Evolutionary conservation across 2,797 vertebrate species (phyloP), one percentile per base, ranked within the genome.

Genomic region (Pseudochromis fuscus): DNA sequence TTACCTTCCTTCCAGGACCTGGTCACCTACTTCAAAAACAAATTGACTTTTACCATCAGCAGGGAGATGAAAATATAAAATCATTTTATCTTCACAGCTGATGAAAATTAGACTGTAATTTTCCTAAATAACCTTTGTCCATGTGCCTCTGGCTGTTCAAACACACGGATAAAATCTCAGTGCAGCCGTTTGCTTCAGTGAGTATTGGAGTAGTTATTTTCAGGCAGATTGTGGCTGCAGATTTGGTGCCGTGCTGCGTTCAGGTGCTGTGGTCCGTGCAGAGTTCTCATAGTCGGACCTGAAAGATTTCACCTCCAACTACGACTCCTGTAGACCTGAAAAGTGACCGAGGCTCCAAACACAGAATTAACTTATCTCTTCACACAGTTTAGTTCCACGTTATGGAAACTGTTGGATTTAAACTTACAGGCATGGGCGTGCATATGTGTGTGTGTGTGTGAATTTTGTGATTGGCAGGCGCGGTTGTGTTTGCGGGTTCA

Each of bases 401-500:
- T 19, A 7, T 42, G 52, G 19, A 37, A 31, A 45, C 38, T 52
- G 23, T 9, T 18, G 16, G 18, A n/a, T n/a, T 42, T 33, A 31
- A 38, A 31, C 38, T 7, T n/a, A n/a, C 18, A 42, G 16, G 18
- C 7, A n/a, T 7, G n/a, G 1, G 33, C 33, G 3, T 3, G 15
- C 3, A 13, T 2, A 4, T 10, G 1, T 9, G 56, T 28, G 2
- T 24, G 33, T 2, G 23, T 57, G 31, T 40, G 30, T 30, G 42
- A 1, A 45, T 27, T 55, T 30, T 24, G 53, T 38, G 60, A 73
- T 35, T 66, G 27, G 40, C 38, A 10, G 65, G 69, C 18, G 61
- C 10, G 45, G 57, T 74, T n/a, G 11, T 37, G 56, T 74, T 70
- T 77, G 73, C 1, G 73, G 73, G 53, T 68, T 61, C n/a, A 57